Evolutionary conservation across 2,797 vertebrate genomes (phyloP).

Genomic region (Prunella strophiata): DNA sequence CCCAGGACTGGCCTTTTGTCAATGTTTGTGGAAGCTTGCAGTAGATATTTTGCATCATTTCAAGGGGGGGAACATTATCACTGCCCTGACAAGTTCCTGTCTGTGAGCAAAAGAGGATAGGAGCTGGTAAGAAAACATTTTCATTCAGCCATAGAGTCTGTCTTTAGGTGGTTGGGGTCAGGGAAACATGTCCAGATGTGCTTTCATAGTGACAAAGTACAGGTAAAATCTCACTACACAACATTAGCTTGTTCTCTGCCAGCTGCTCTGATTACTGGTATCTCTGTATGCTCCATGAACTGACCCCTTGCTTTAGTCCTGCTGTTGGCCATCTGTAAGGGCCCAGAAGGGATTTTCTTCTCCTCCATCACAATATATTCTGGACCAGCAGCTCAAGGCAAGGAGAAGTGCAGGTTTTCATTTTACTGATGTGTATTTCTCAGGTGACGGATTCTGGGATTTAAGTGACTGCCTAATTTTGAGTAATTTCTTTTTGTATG

Average conservation of each 20-base stretch:
- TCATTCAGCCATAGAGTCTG: not conserved
- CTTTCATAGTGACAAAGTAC: not conserved
- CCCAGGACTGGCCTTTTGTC: not conserved
- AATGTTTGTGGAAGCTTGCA: not conserved
- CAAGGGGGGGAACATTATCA: not conserved
- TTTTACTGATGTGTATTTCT: not conserved
- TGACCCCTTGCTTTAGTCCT: not conserved
- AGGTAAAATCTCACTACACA: not conserved
- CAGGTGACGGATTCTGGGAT: not conserved
- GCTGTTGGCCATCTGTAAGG: not conserved
- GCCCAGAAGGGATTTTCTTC: not conserved
- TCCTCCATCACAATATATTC: not conserved
- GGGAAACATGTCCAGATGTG: not conserved
- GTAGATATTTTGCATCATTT: not conserved
- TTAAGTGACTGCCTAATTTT: not conserved
- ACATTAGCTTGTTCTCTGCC: not conserved
- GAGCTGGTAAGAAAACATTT: not conserved
- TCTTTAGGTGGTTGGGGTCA: not conserved
- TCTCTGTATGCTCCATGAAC: fast-evolving
- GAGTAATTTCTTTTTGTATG: not conserved
- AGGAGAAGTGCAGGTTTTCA: not conserved
- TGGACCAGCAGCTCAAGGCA: not conserved
- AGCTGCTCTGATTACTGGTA: not conserved
- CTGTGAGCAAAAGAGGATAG: not conserved
- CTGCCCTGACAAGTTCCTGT: not conserved